Base-by-base conservation (phyloP, 2,888 invertebrate species). In the Drosophila glabriapex region DNA sequence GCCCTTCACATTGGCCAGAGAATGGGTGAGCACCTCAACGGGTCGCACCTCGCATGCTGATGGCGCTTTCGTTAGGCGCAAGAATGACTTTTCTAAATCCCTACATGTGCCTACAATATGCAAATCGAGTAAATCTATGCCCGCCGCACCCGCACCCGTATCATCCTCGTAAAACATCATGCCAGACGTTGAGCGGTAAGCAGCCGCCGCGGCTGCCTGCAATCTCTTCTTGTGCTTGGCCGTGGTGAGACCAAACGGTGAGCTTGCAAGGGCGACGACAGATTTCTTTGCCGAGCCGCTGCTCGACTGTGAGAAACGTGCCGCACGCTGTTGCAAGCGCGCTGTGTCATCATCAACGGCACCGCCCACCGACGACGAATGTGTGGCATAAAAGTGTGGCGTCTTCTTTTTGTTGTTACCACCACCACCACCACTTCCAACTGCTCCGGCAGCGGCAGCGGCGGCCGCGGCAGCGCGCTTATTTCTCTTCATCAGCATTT, bases 51-150 rank as follows among this genome's bases (percentile, higher is more conserved):
- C 97, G 92, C 96, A 96, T 53, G 98, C 95, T 93, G 97, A 97
- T 63, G 99, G 99, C 82, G 99, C 99, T 96, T 98, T 95, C 41
- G 99, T 99, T 65, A 99, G 95, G 88, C 99, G 95, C 85, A 99
- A 95, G 94, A 99, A 99, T 56, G 97, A 97, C 93, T 99, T 99
- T 94, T 99, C 99, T 91, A 99, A 94, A 92, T 99, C 97, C 93
- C 95, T 95, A 94, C 98, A 98, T 28, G 98, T 98, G 78, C 99
- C 99, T 83, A 99, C 97, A 92, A 99, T 97, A 93, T 98, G 98
- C 94, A 97, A 95, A 92, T 96, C 96, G 85, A 96, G 95, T 94
- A 97, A 95, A 94, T 98, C 98, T 94, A 97, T 96, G 90, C 97
- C 94, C 74, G 95, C 94, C 73, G 95, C 95, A 90, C 97, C 94